Conservation (phyloP, 2,888 invertebrate species). For the Stenichneumon culpator region DNA sequence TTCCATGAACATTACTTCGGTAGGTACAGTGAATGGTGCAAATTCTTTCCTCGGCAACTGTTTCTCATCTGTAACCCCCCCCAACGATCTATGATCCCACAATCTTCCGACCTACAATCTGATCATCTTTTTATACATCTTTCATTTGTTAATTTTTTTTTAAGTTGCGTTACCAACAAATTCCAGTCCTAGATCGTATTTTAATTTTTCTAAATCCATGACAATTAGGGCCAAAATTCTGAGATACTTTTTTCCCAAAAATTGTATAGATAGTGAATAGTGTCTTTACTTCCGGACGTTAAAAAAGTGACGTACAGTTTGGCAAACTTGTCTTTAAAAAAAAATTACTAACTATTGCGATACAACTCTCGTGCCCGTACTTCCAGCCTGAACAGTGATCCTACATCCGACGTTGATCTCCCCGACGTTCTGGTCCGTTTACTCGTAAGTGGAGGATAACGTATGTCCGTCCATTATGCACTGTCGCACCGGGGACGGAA, state of each 20-base stretch:
- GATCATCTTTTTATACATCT: neutral
- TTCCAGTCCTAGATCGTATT: no score
- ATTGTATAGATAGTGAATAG: neutral
- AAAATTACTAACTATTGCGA: neutral
- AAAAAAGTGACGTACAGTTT: no score
- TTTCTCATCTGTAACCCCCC: neutral
- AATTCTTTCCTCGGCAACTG: neutral
- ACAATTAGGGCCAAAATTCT: no score
- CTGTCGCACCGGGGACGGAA: slow-evolving; percentile 57
- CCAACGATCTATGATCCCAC: neutral
- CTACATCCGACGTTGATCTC: neutral
- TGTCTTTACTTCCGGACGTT: no score
- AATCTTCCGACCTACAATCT: neutral
- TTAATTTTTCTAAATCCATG: no score
- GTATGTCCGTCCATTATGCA: slow-evolving; percentile 7
- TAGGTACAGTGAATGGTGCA: no score
- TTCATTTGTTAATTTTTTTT: no score
- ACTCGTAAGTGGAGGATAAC: neutral
- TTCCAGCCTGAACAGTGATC: neutral
- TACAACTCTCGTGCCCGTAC: neutral
- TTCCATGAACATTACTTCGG: no score
- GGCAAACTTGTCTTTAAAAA: no score
- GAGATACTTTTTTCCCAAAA: neutral
- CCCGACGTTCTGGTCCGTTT: slow-evolving; percentile 3
- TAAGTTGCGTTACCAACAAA: no score